A percentile compares a stretch with the other conserved stretches of the same genome.
phyloP scores from a whole-genome alignment of 2,888 invertebrate genomes.

The Ichneumoninae sp. region DNA sequence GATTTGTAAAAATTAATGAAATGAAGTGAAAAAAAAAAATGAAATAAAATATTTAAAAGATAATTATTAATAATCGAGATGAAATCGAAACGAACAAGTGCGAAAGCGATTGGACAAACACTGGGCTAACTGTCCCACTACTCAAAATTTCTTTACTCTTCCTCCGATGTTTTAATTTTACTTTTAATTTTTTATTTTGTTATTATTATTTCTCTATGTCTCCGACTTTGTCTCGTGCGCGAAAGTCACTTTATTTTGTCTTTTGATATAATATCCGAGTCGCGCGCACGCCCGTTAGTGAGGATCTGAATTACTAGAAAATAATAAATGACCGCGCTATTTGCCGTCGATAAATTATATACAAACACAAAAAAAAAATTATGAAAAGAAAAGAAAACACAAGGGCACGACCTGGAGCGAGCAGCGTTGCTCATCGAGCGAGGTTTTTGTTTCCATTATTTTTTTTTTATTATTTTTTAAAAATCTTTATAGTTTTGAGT shows the following conservation, averaged over 20 bases:
- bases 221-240: slow-evolving; percentile 14
- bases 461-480: slow-evolving; percentile 9
- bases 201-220: slow-evolving; percentile 25
- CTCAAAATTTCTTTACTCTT: slow-evolving; percentile 32
- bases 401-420: slow-evolving; percentile 61
- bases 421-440: slow-evolving; percentile 63
- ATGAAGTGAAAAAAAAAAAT: slow-evolving; percentile 3
- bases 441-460: slow-evolving; percentile 35
- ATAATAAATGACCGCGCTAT: slow-evolving; percentile 54
- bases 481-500: slow-evolving; percentile 8
- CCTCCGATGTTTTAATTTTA: background rate
- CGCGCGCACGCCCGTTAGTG: slow-evolving; percentile 22
- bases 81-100: slow-evolving; percentile 52
- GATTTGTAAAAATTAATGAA: background rate
- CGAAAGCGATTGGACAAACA: slow-evolving; percentile 48
- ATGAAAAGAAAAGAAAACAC: slow-evolving; percentile 37
- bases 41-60: background rate
- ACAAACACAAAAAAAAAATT: slow-evolving; percentile 63
- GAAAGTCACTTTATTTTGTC: slow-evolving; percentile 31
- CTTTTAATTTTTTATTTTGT: slow-evolving; percentile 1
- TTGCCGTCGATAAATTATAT: slow-evolving; percentile 64
- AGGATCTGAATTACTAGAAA: slow-evolving; percentile 48
- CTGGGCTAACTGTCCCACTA: slow-evolving; percentile 56
- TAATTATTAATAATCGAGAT: slow-evolving; percentile 14
- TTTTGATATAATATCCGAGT: slow-evolving; percentile 34